Evolutionary conservation across 2,888 invertebrate species (phyloP), one percentile per base, ranked within the genome.

Genomic region (Caenorhabditis afra): DNA sequence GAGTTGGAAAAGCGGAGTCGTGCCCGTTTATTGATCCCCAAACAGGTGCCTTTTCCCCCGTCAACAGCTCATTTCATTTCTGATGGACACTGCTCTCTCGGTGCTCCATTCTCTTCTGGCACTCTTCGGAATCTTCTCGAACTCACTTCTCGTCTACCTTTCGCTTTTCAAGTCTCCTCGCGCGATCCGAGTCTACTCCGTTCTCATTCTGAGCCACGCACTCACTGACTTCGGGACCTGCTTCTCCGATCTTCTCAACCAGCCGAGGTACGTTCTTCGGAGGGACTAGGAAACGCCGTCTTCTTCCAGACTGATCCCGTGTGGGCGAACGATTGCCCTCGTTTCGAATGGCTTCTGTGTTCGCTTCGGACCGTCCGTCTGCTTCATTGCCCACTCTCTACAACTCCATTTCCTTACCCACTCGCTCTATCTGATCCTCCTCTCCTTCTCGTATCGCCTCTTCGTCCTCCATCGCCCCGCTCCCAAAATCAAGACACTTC

Each of bases 331-430:
- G n/a, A 29, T 53, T 8, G 53, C 35, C 14, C 3, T 53, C n/a
- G n/a, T 53, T 14, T 53, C 53, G 5, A 53, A 53, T 10, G 53
- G 53, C 4, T 16, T 53, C 14, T 53, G 53, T 35, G 12, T 14
- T 12, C n/a, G 11, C 35, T 35, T 53, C 35, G n/a, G 23, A 3
- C 16, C 39, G 3, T 0, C 8, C 10, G 35, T 5, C 39, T 53
- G 53, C n/a, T 53, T 53, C 16, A 35, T 35, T 5, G 35, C 16
- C 8, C 23, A 53, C 14, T 1, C 35, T 3, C 7, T 53, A n/a
- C 35, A 53, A 35, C 39, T 55, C 1, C 55, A 55, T 16, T 55
- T 55, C 39, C 55, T 55, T 7, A 39, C 55, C 16, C 55, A 55
- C 35, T 39, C 55, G 4, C 55, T 55, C 39, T 55, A 39, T 11